Evolutionary conservation across 2,888 invertebrate species (phyloP).

Genomic region (Lepidochrysops patricia): DNA sequence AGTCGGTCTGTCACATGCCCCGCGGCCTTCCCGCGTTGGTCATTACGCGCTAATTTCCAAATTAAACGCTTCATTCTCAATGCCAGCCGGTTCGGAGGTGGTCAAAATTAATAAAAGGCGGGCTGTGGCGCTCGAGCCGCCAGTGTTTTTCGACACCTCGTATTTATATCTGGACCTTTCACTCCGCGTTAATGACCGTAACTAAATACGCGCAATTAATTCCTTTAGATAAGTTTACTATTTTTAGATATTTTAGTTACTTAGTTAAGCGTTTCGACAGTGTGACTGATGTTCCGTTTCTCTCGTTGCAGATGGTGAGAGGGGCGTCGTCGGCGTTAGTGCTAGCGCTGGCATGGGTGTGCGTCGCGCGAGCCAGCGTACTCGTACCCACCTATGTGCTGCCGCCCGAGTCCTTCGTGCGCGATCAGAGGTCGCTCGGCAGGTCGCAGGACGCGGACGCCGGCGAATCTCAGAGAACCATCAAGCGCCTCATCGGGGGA

Average conservation of each 20-base stretch:
- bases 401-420: conserved; percentile 70
- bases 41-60: conserved; percentile 69
- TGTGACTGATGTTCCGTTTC: conserved; percentile 38
- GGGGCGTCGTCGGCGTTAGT: conserved; percentile 67
- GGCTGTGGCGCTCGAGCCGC: conserved; percentile 56
- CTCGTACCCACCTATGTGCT: conserved; percentile 70
- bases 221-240: conserved; percentile 62
- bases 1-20: conserved; percentile 50
- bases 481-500: conserved; percentile 80
- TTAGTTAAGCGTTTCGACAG: not conserved
- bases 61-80: conserved; percentile 70
- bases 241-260: conserved; percentile 21
- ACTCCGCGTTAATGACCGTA: conserved; percentile 60
- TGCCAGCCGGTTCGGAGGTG: conserved; percentile 66
- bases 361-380: conserved; percentile 55
- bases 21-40: conserved; percentile 62
- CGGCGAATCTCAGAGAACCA: conserved; percentile 69
- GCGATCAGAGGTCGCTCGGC: conserved; percentile 66
- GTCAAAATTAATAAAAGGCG: conserved; percentile 69
- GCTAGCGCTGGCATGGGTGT: conserved; percentile 65
- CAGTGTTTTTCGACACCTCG: conserved; percentile 58
- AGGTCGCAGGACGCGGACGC: conserved; percentile 41
- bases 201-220: conserved; percentile 39
- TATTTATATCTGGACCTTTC: conserved; percentile 68
- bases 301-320: conserved; percentile 73